Evolutionary conservation across 1,140 invertebrate genomes (phyloP), one percentile per base, ranked within the genome.

Genomic region (Muscidifurax raptorellus): DNA sequence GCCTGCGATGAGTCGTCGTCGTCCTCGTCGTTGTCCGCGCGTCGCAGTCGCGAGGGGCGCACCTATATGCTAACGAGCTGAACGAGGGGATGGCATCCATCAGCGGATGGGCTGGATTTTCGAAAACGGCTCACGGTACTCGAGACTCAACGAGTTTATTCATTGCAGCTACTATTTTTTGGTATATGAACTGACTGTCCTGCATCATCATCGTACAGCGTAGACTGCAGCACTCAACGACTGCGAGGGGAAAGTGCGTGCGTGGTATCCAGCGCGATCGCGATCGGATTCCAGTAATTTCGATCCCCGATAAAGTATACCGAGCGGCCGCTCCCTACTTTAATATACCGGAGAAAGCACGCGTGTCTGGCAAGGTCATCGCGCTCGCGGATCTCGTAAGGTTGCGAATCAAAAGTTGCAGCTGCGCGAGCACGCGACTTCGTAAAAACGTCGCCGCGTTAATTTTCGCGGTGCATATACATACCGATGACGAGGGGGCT

Each of bases 61-160:
- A 80, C 86, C 82, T 88, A 87, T 90, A 90, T 90, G 90, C 87
- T 90, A 90, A 90, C 90, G 87, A 90, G 88, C 87, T 75, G 47
- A 22, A 85, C 6, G 64, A 67, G 64, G 64, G 64, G 64, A 67
- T n/a, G 64, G 27, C 5, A 67, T n/a, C 25, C 64, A 25, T 5
- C 52, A 15, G 52, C 64, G 59, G 15, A 13, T n/a, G 47, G 18
- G 59, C 59, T 64, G 0, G n/a, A 2, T n/a, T 64, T 64, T 64
- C 36, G 36, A 40, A 10, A 9, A 40, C 47, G 47, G 5, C 13
- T 18, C n/a, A n/a, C n/a, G n/a, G 47, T 18, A 18, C 47, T 52
- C 47, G 13, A 52, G 66, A 28, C 6, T 27, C 66, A n/a, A 67
- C 66, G 66, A 67, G 66, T 67, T 67, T 52, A 52, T 52, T 52